phyloP scores from a whole-genome alignment of 2,113 vertebrate species.

The Onychostoma macrolepis region DNA sequence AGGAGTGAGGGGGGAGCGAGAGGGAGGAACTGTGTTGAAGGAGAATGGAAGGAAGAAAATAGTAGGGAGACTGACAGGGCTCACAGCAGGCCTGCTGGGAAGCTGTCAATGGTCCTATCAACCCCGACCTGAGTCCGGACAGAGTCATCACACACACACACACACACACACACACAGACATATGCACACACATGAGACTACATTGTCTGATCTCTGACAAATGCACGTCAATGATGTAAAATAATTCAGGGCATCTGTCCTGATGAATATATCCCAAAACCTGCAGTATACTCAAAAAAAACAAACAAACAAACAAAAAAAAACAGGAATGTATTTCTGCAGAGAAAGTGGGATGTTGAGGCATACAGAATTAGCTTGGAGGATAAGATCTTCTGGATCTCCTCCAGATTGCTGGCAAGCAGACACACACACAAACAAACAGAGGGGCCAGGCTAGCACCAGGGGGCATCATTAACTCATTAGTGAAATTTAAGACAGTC shows the following conservation, averaged over 20 bases:
- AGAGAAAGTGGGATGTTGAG: not conserved
- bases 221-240: not conserved
- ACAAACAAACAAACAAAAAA: not conserved
- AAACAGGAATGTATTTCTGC: not conserved
- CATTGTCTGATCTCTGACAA: not conserved
- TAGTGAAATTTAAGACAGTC: conserved; percentile 75
- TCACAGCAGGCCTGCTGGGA: conserved; percentile 82
- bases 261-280: not conserved
- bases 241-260: not conserved
- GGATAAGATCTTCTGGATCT: not conserved
- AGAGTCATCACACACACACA: conserved; percentile 55
- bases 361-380: not conserved
- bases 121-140: conserved; percentile 69
- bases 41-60: conserved; percentile 2
- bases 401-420: conserved; percentile 63
- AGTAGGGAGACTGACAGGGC: conserved; percentile 41
- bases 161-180: not conserved
- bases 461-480: conserved; percentile 78
- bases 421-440: conserved; percentile 74
- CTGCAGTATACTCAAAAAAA: not conserved
- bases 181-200: not conserved
- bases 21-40: conserved; percentile 59
- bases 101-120: conserved; percentile 78
- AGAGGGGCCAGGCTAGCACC: conserved; percentile 53
- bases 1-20: conserved; percentile 29